Percentiles rank a stretch among this genome's conserved stretches.
These are phyloP conservation scores for Solea solea DNA, from an alignment of 2,113 vertebrate genomes.

Conservation along the genomic window DNA sequence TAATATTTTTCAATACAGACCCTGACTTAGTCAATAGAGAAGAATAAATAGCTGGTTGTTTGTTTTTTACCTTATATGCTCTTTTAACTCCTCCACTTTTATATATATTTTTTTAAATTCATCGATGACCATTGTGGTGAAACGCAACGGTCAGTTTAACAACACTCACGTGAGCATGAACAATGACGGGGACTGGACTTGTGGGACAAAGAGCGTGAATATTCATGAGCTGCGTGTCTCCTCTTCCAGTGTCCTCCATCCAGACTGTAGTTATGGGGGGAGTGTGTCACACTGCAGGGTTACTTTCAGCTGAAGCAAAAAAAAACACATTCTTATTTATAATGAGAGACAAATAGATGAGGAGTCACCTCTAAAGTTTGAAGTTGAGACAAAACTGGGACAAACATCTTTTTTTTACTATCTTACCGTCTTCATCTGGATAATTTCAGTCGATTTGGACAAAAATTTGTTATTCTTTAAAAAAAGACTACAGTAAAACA, in stretches of 20 bases:
- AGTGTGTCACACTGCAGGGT: constrained; percentile 43
- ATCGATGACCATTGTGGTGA: not conserved
- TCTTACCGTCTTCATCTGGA: not conserved
- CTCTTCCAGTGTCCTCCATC: constrained; percentile 33
- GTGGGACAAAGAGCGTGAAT: constrained; percentile 64
- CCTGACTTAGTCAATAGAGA: constrained; percentile 53
- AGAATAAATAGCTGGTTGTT: constrained; percentile 22
- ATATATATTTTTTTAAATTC: not conserved
- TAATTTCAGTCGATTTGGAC: not conserved
- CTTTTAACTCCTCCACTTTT: constrained; percentile 1
- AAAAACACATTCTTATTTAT: not conserved
- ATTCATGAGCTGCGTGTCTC: constrained; percentile 70
- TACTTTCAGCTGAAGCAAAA: constrained; percentile 37
- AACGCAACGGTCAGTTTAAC: constrained; percentile 14
- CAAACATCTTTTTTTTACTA: not conserved
- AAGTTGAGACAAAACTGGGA: not conserved
- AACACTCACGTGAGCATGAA: constrained; percentile 25
- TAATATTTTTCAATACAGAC: not conserved
- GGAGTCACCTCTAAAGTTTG: not conserved
- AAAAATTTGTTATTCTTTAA: no score
- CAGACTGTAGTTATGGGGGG: constrained; percentile 24
- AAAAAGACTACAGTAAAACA: no score
- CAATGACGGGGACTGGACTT: constrained; percentile 64
- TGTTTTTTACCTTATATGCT: constrained; percentile 7
- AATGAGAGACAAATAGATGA: not conserved